Evolutionary conservation across 2,888 invertebrate species (phyloP), one percentile per base, ranked within the genome.

Genomic region (Tridacna crocea): DNA sequence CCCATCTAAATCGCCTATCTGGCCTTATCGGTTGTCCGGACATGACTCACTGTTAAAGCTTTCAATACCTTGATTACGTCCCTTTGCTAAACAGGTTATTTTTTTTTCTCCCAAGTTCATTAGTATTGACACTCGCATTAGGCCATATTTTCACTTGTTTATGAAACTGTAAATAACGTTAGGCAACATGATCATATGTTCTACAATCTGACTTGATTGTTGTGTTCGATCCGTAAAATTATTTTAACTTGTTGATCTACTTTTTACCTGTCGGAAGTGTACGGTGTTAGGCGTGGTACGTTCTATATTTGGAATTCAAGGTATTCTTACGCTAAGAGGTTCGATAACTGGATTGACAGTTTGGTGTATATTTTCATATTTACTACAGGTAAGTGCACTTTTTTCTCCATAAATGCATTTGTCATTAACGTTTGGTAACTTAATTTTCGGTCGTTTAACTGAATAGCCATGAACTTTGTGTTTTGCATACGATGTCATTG

Each of bases 261-360:
- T 72, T 77, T 46, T 77, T 77, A 77, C 77, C 70, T 77, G 70
- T 60, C 70, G 70, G 70, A 70, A 77, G 60, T 26, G 58, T 60
- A 58, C 27, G 60, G 68, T 48, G 61, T 36, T 70, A 72, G 77
- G 70, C 70, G 77, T 77, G 77, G 70, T 72, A 47, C 36, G 70
- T 55, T 77, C 77, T 77, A 77, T 60, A 27, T 61, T 77, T 77
- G 68, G 77, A 60, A 47, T 24, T 22, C n/a, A 68, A 61, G 10
- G 36, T 68, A 68, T 68, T 47, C 68, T 47, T 68, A 68, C 47
- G 48, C 55, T 58, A 68, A 51, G n/a, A 17, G 51, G 76, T 51
- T 76, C 68, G 66, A 55, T 68, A 76, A 55, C 68, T 76, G 66
- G 51, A 36, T 61, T 61, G 22, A 61, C 26, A n/a, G 26, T n/a